Conservation (phyloP, 2,888 invertebrate species). For the Ecdyonurus torrentis region DNA sequence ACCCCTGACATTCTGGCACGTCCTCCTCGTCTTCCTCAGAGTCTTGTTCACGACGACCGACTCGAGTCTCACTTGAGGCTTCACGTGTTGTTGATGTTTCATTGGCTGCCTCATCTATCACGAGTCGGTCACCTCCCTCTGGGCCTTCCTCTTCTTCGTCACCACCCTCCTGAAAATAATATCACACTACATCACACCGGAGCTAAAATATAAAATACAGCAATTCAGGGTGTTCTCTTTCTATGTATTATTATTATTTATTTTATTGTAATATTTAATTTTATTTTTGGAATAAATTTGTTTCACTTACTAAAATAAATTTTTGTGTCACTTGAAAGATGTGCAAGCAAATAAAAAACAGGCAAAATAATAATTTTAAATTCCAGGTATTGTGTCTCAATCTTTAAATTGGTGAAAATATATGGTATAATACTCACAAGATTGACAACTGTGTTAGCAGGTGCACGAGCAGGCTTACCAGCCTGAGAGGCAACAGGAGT, state of each 20-base stretch:
- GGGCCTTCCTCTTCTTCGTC: constrained; percentile 37
- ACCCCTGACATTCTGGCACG: constrained; percentile 71
- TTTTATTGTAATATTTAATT: too few species aligned
- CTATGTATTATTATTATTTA: too few species aligned
- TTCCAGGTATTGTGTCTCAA: too few species aligned
- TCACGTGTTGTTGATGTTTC: not conserved
- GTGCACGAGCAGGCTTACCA: constrained; percentile 12
- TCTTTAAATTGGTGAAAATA: too few species aligned
- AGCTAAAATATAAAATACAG: too few species aligned
- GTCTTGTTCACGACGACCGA: constrained; percentile 16
- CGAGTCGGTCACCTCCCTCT: constrained; percentile 41
- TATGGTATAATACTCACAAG: constrained; percentile 15
- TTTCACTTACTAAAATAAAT: too few species aligned
- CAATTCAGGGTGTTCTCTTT: too few species aligned
- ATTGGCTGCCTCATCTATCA: constrained; percentile 23
- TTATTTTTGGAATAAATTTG: too few species aligned
- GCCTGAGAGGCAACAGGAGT: constrained; percentile 27
- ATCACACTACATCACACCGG: too few species aligned
- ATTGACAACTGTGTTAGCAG: constrained; percentile 15
- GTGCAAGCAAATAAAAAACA: too few species aligned
- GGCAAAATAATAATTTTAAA: too few species aligned
- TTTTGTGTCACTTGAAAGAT: too few species aligned
- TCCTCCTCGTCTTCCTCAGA: constrained; percentile 21
- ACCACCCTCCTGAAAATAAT: constrained; percentile 6
- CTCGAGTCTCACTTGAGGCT: not conserved